Evolutionary conservation across 2,113 vertebrate species (phyloP).

Genomic region (Junco hyemalis): DNA sequence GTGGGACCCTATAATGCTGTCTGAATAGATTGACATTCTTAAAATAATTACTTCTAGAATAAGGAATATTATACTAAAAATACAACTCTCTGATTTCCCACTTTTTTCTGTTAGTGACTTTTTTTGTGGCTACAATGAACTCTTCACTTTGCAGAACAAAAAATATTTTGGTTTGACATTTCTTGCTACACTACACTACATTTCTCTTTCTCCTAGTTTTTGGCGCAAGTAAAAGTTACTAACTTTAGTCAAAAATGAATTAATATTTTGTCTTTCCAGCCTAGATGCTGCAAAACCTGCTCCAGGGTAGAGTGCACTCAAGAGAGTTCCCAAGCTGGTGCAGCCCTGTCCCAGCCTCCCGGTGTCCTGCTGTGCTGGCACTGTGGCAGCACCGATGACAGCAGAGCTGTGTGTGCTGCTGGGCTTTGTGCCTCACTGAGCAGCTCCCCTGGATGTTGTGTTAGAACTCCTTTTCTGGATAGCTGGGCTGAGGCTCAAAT

Average conservation of each 20-base stretch:
- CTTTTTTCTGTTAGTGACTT: not conserved
- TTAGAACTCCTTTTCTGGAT: not conserved
- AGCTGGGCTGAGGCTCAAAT: not conserved
- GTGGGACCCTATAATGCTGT: not conserved
- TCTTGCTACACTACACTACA: not conserved
- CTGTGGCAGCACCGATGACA: rapidly evolving
- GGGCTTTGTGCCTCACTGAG: not conserved
- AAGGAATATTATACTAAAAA: not conserved
- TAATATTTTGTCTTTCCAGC: not conserved
- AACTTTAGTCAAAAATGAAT: not conserved
- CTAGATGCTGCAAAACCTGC: not conserved
- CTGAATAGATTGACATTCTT: not conserved
- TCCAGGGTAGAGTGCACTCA: not conserved
- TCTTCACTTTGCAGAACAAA: not conserved
- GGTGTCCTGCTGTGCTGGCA: not conserved
- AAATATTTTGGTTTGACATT: not conserved
- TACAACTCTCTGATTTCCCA: not conserved
- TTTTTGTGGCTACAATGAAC: not conserved
- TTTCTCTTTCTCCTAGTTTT: not conserved
- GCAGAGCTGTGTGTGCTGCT: not conserved
- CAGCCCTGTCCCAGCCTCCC: not conserved
- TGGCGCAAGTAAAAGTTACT: not conserved
- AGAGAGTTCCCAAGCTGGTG: not conserved
- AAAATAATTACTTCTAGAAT: not conserved
- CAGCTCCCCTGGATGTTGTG: not conserved